Evolutionary conservation across 2,113 vertebrate genomes (phyloP).

Genomic region (Diphyllodes magnificus): DNA sequence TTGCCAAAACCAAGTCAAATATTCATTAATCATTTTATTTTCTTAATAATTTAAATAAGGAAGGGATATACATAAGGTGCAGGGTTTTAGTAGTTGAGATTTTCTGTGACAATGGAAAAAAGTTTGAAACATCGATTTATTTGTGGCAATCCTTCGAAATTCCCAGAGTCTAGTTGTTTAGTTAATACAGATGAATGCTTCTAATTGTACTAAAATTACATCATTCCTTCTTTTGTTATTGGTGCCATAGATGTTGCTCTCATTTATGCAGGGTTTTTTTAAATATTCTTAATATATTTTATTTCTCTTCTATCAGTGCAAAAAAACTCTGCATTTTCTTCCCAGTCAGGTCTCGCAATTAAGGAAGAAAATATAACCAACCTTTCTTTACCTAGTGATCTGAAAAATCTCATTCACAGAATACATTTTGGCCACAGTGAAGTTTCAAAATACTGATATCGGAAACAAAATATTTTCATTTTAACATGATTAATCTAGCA

Average conservation of each 20-base stretch:
- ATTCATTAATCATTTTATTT: not conserved
- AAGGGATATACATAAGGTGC: not conserved
- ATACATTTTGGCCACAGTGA: not conserved
- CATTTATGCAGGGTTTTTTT: rapidly evolving
- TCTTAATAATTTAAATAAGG: not conserved
- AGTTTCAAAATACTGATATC: not conserved
- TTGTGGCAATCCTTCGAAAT: not conserved
- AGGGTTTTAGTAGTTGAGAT: not conserved
- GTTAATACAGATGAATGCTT: not conserved
- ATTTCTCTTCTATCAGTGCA: not conserved
- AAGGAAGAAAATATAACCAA: not conserved
- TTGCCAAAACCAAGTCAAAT: not conserved
- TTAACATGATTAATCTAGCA: not conserved
- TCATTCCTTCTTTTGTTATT: not conserved
- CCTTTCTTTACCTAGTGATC: not conserved
- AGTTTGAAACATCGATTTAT: not conserved
- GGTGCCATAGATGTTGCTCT: not conserved
- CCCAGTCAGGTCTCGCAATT: not conserved
- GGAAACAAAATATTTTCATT: not conserved
- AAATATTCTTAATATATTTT: not conserved
- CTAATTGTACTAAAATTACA: not conserved
- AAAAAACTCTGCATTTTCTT: not conserved
- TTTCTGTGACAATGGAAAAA: not conserved
- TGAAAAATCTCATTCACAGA: not conserved
- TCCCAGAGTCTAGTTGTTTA: not conserved